phyloP scores from a whole-genome alignment of 2,888 invertebrate genomes.

The Oligia fasciuncula region DNA sequence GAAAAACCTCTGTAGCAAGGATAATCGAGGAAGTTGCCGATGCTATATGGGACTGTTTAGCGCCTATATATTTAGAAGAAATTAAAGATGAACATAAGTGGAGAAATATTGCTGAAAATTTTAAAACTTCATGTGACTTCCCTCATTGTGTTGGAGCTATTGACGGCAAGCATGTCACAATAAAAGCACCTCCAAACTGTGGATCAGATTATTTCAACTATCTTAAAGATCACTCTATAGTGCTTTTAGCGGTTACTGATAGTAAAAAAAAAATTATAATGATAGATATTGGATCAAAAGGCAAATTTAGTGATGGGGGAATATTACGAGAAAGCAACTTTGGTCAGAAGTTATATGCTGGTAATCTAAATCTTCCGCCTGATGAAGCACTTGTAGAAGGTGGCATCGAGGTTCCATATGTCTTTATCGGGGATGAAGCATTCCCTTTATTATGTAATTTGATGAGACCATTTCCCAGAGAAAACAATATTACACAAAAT shows the following conservation, averaged over 20 bases:
- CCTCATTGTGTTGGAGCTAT: slow-evolving; percentile 43
- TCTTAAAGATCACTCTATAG: slow-evolving; percentile 42
- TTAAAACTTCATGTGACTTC: slow-evolving; percentile 32
- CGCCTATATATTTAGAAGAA: slow-evolving; percentile 24
- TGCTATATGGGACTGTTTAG: slow-evolving; percentile 33
- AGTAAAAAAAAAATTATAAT: slow-evolving; percentile 38
- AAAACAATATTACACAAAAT: slow-evolving; percentile 44
- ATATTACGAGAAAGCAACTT: slow-evolving; percentile 45
- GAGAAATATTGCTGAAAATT: slow-evolving; percentile 42
- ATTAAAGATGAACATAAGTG: slow-evolving; percentile 37
- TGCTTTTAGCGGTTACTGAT: slow-evolving; percentile 47
- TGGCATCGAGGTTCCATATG: slow-evolving; percentile 45
- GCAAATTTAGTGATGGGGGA: slow-evolving; percentile 52
- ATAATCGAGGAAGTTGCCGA: slow-evolving; percentile 58
- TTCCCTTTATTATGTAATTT: slow-evolving; percentile 41
- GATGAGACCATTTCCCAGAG: slow-evolving; percentile 39
- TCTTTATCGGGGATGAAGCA: slow-evolving; percentile 45
- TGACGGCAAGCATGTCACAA: slow-evolving; percentile 41
- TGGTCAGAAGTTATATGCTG: slow-evolving; percentile 37
- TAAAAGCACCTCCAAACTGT: slow-evolving; percentile 41
- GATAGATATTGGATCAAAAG: slow-evolving; percentile 54
- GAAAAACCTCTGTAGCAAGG: slow-evolving; percentile 36
- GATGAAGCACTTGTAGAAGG: slow-evolving; percentile 36
- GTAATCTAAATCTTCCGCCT: slow-evolving; percentile 44
- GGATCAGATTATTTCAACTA: slow-evolving; percentile 50